These are phyloP conservation scores for Turdus rufiventris DNA, from an alignment of 2,113 vertebrate genomes.

Conservation along the genomic window DNA sequence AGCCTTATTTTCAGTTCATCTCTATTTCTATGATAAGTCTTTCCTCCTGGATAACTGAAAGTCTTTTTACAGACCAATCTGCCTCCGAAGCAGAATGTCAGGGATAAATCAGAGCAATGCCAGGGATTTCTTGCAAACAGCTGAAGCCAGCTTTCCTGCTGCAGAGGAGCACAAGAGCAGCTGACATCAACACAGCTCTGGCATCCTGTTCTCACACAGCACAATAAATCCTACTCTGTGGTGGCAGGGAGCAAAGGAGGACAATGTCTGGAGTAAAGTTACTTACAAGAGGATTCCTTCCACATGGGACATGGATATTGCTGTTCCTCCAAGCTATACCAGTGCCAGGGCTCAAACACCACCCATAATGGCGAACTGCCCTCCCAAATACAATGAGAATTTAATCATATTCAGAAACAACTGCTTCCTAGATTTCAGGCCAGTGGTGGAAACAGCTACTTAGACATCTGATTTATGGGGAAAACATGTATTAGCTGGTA, in stretches of 20 bases:
- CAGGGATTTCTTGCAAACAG: neutral
- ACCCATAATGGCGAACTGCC: neutral
- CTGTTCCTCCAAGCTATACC: neutral
- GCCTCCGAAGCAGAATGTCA: neutral
- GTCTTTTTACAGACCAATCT: neutral
- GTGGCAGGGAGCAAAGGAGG: neutral
- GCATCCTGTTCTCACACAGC: neutral
- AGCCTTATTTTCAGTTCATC: neutral
- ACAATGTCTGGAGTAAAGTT: neutral
- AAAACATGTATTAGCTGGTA: neutral
- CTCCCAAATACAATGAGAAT: neutral
- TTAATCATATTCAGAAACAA: neutral
- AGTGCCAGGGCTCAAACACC: neutral
- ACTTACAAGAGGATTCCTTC: neutral
- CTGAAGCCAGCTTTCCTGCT: neutral
- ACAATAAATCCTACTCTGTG: neutral
- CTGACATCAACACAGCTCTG: neutral
- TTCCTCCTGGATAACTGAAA: neutral
- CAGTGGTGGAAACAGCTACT: neutral
- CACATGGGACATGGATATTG: neutral
- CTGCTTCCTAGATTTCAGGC: neutral
- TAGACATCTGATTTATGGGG: neutral
- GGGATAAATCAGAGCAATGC: neutral
- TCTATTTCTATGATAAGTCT: neutral
- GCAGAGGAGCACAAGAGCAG: neutral